Evolutionary conservation across 2,113 vertebrate species (phyloP).

Genomic region (Symphodus melops): DNA sequence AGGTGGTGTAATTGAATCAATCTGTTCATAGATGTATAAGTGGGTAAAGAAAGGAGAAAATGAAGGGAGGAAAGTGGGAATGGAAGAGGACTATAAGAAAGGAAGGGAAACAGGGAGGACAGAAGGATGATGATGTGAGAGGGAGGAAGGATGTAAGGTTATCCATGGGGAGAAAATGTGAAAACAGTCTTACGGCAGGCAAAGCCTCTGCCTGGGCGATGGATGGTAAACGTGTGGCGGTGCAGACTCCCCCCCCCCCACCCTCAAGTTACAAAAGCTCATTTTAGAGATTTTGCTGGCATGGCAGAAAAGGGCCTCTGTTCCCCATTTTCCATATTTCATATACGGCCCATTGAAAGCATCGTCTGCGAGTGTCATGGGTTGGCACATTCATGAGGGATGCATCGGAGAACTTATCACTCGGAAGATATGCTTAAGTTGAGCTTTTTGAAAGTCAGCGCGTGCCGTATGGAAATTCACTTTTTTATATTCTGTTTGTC

Average conservation of each 20-base stretch:
- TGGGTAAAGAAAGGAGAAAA: neutral
- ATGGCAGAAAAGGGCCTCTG: constrained; percentile 71
- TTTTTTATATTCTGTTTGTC: neutral
- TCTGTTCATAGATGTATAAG: neutral
- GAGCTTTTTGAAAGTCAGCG: constrained; percentile 58
- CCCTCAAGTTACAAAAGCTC: constrained; percentile 73
- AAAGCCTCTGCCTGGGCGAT: constrained; percentile 18
- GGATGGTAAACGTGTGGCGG: constrained; percentile 36
- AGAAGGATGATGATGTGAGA: neutral
- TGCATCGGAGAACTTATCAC: constrained; percentile 53
- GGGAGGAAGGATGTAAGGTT: constrained; percentile 16
- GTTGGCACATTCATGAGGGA: constrained; percentile 67
- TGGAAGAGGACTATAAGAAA: neutral
- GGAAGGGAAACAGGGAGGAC: neutral
- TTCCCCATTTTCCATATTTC: constrained; percentile 77
- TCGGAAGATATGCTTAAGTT: constrained; percentile 64
- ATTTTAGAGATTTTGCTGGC: constrained; percentile 77
- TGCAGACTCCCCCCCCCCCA: constrained; percentile 9
- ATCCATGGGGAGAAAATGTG: constrained; percentile 6
- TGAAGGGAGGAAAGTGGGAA: neutral
- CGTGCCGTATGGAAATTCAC: constrained; percentile 16
- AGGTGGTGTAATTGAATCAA: neutral
- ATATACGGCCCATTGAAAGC: constrained; percentile 76
- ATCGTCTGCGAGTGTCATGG: constrained; percentile 64
- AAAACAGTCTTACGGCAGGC: constrained; percentile 14